Percentiles rank a stretch among this genome's conserved stretches.
Evolutionary conservation across 2,888 invertebrate species (phyloP).

Genomic region (Trachelus troglodyta): DNA sequence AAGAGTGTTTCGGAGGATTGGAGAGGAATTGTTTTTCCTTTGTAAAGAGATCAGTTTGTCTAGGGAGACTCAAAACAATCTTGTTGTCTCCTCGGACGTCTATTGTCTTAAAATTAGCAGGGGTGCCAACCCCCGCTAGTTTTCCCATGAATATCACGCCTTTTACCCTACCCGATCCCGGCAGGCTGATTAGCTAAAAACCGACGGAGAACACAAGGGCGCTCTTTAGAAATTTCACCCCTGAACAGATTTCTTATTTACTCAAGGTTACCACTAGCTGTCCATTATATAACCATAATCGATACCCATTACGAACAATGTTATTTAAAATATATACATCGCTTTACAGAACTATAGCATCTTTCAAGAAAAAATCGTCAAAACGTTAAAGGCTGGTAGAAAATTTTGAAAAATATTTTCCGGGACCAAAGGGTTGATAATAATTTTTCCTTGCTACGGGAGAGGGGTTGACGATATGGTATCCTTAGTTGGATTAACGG

Average conservation of each 20-base stretch:
- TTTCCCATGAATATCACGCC: too few relatives aligned
- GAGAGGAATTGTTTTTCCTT: too few relatives aligned
- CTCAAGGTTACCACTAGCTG: not conserved
- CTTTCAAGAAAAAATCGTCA: not conserved
- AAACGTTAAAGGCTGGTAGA: not conserved
- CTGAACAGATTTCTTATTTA: not conserved
- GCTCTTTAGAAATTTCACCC: not conserved
- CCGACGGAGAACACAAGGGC: not conserved
- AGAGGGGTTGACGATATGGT: not conserved
- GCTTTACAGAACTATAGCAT: too few relatives aligned
- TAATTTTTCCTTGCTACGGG: not conserved
- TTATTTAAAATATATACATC: not conserved
- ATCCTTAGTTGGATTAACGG: constrained; percentile 36
- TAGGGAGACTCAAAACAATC: constrained; percentile 42
- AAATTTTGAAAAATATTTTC: not conserved
- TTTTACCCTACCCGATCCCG: too few relatives aligned
- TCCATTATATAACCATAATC: not conserved
- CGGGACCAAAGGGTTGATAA: not conserved
- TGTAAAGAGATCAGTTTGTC: constrained; percentile 28
- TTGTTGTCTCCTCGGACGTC: constrained; percentile 33
- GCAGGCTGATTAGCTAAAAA: too few relatives aligned
- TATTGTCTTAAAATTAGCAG: constrained; percentile 39
- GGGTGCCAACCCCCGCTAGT: constrained; percentile 3
- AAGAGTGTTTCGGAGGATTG: too few relatives aligned
- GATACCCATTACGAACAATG: not conserved